phyloP scores from a whole-genome alignment of 2,797 vertebrate genomes.

The Catamblyrhynchus diadema region DNA sequence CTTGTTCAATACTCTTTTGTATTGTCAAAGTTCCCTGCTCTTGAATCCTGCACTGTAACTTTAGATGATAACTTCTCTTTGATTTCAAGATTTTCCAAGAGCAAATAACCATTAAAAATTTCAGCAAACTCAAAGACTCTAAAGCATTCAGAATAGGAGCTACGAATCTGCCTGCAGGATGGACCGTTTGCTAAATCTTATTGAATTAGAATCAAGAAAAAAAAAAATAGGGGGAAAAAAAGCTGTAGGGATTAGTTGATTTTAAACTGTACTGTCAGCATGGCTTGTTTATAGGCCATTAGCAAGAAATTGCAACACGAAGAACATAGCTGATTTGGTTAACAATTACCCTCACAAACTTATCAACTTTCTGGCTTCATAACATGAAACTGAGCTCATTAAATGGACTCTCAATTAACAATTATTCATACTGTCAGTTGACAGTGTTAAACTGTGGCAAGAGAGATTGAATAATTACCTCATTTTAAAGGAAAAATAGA shows the following conservation, averaged over 20 bases:
- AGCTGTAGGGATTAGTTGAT: neutral
- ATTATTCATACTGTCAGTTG: conserved; percentile 4
- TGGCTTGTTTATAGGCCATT: neutral
- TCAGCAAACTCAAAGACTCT: neutral
- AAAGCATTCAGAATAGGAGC: neutral
- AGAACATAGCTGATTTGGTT: conserved; percentile 8
- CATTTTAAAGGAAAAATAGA: neutral
- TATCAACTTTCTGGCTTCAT: conserved; percentile 7
- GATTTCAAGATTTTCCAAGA: neutral
- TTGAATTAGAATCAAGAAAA: neutral
- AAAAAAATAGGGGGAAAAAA: accelerated
- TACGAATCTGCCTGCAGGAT: neutral
- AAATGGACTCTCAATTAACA: neutral
- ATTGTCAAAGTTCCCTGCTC: neutral
- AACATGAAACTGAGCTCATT: neutral
- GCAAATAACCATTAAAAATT: neutral
- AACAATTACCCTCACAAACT: neutral
- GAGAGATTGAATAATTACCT: conserved; percentile 24
- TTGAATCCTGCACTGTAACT: neutral
- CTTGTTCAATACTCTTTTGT: neutral
- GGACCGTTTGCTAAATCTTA: neutral
- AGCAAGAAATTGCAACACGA: neutral
- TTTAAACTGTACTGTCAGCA: conserved; percentile 7
- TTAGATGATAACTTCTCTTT: neutral
- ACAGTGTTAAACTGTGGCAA: neutral